These are phyloP conservation scores for Luidia sarsii DNA, from an alignment of 53 echinoderm and acorn worm species.

Conservation along the genomic window DNA sequence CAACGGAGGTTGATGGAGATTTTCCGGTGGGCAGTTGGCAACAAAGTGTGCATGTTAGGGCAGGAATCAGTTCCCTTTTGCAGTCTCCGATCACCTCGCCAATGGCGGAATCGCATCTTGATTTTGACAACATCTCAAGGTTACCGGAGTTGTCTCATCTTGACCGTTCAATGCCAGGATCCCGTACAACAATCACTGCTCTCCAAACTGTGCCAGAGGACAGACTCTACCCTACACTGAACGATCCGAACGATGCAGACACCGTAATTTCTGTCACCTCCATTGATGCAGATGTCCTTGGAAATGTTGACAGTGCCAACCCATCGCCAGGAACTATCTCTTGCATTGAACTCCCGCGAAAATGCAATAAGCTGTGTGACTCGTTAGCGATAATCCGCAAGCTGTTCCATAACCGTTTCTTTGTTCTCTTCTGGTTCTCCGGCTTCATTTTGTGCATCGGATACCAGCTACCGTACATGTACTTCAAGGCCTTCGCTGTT, in stretches of 20 bases:
- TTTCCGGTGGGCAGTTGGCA: constrained; percentile 34
- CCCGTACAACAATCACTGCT: constrained; percentile 14
- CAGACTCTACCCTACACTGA: constrained; percentile 13
- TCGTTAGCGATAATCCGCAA: constrained; percentile 38
- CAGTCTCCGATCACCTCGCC: constrained; percentile 42
- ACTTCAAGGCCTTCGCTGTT: constrained; percentile 86
- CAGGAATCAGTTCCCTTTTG: constrained; percentile 23
- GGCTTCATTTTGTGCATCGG: constrained; percentile 88
- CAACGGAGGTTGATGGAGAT: not conserved
- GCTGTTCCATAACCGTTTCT: constrained; percentile 80
- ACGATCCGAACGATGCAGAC: not conserved
- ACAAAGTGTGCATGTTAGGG: constrained; percentile 35
- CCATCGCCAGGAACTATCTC: not conserved
- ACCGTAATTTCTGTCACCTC: not conserved
- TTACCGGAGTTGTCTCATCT: constrained; percentile 15
- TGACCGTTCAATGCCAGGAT: not conserved
- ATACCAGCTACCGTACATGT: constrained; percentile 94
- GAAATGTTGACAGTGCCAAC: not conserved
- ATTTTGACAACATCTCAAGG: constrained; percentile 27
- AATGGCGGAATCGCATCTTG: not conserved
- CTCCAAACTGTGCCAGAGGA: constrained; percentile 2
- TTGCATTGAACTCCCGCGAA: not conserved
- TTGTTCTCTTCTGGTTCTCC: constrained; percentile 78
- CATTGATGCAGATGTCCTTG: too few relatives aligned
- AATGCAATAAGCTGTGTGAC: not conserved